Conservation (phyloP, 2,797 vertebrate species). For the Gymnocypris eckloni region DNA sequence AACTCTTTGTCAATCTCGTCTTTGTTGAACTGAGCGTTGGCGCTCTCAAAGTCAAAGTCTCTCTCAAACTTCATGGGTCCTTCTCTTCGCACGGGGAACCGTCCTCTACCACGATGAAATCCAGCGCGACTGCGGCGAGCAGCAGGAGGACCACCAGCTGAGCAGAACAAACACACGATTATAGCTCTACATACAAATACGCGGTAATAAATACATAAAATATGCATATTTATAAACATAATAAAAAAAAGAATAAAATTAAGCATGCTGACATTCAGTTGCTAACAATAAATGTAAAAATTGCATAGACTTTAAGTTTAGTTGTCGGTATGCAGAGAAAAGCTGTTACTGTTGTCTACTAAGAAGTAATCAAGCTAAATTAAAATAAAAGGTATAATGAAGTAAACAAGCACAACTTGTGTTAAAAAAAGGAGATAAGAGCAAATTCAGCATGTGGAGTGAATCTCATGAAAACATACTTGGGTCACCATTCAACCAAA, state of each 20-base stretch:
- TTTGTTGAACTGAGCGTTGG: conserved; percentile 98
- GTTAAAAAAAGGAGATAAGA: background rate
- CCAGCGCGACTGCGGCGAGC: conserved; percentile 59
- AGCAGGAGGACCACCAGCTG: conserved; percentile 74
- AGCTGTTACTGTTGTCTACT: too few relatives aligned
- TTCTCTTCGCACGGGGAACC: conserved; percentile 88
- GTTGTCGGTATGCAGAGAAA: background rate
- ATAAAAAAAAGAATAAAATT: background rate
- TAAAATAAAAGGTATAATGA: background rate
- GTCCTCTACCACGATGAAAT: conserved; percentile 91
- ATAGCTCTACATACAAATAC: background rate
- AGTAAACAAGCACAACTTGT: background rate
- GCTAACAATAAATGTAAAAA: background rate
- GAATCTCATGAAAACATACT: conserved; percentile 21
- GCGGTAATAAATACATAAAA: background rate
- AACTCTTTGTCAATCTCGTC: conserved; percentile 98
- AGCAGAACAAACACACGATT: conserved; percentile 51
- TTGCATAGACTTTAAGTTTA: background rate
- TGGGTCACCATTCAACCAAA: background rate
- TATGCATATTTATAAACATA: background rate
- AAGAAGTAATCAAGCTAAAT: background rate
- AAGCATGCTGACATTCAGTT: background rate
- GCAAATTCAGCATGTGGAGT: background rate
- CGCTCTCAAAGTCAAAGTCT: conserved; percentile 98
- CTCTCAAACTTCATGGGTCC: conserved; percentile 97